phyloP scores from a whole-genome alignment of 1,140 invertebrate species.

The Dendrolimus punctatus region DNA sequence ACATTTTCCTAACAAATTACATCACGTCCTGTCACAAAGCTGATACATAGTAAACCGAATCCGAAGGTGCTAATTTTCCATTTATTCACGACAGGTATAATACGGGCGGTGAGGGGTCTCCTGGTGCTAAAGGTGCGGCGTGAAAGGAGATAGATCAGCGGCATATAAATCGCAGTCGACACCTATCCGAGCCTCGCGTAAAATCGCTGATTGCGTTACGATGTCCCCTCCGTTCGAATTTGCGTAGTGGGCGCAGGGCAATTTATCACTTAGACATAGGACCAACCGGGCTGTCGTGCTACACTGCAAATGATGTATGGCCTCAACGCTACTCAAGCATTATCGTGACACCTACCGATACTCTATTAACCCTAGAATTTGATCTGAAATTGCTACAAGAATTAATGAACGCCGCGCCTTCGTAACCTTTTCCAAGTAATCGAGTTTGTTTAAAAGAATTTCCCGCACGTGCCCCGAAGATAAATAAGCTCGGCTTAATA shows the following conservation, averaged over 20 bases:
- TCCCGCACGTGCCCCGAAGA: conserved; percentile 1
- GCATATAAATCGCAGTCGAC: conserved; percentile 35
- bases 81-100: too few relatives aligned
- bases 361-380: conserved; percentile 18
- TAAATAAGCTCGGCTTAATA: not conserved
- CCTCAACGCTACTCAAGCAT: conserved; percentile 18
- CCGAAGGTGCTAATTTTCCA: too few relatives aligned
- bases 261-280: conserved; percentile 66
- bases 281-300: conserved; percentile 38
- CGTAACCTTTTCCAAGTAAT: not conserved
- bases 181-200: conserved; percentile 56
- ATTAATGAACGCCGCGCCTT: conserved; percentile 1
- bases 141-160: conserved; percentile 12
- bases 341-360: conserved; percentile 18
- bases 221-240: conserved; percentile 54
- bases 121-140: conserved; percentile 2
- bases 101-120: too few relatives aligned
- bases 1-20: too few relatives aligned
- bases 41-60: too few relatives aligned
- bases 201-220: conserved; percentile 50
- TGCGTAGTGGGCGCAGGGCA: conserved; percentile 49
- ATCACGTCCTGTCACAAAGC: too few relatives aligned
- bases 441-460: conserved; percentile 2
- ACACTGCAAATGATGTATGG: conserved; percentile 39
- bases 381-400: conserved; percentile 8